These are phyloP conservation scores for Brachystomella parvula DNA, from an alignment of 1,140 invertebrate species.

Conservation along the genomic window DNA sequence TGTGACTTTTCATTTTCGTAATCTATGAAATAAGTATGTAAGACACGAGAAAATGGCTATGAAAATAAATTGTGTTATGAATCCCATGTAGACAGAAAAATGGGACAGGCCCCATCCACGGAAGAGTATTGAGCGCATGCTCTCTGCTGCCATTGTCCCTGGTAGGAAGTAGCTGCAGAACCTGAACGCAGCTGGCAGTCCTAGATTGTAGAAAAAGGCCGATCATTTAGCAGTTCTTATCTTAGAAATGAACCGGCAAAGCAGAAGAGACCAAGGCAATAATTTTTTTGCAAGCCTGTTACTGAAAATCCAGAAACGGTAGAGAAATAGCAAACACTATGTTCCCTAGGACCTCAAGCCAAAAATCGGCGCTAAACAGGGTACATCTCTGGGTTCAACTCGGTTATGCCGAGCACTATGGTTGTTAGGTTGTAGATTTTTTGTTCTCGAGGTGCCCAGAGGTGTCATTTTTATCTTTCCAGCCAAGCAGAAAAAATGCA, in stretches of 20 bases:
- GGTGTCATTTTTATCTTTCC: too few relatives aligned
- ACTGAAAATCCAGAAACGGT: too few relatives aligned
- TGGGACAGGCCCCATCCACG: neutral
- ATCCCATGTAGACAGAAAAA: constrained; percentile 4
- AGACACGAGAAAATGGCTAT: neutral
- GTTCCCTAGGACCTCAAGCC: too few relatives aligned
- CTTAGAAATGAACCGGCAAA: neutral
- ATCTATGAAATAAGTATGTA: neutral
- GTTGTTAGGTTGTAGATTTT: too few relatives aligned
- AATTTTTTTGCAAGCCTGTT: too few relatives aligned
- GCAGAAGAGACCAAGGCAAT: neutral
- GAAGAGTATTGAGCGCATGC: neutral
- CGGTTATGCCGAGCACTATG: too few relatives aligned
- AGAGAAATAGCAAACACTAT: too few relatives aligned
- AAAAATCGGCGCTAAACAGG: too few relatives aligned
- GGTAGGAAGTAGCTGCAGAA: neutral
- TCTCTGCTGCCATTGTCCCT: neutral
- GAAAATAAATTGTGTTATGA: neutral
- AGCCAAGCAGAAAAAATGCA: too few relatives aligned
- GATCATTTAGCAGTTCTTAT: neutral
- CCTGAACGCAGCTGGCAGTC: neutral
- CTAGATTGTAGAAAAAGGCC: neutral
- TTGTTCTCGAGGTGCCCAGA: too few relatives aligned
- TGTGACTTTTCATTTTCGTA: constrained; percentile 1
- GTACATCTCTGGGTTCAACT: too few relatives aligned